Conservation (phyloP, 2,797 vertebrate species). For the Pogonophryne albipinna region DNA sequence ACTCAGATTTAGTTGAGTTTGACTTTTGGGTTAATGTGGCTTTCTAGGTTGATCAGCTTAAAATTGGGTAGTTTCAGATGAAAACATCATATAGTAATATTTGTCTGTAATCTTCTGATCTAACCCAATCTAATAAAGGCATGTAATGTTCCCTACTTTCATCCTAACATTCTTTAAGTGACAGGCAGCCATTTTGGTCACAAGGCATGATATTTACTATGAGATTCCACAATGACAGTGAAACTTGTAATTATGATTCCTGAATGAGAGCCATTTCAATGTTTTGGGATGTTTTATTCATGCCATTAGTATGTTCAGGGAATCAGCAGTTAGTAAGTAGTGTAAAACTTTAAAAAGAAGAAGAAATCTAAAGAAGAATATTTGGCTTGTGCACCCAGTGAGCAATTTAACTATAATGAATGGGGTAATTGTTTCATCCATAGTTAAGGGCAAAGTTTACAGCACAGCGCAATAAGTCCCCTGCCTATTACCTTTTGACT, state of each 20-base stretch:
- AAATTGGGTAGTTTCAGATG: not conserved
- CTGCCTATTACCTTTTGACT: slow-evolving; percentile 3
- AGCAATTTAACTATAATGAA: too few species aligned
- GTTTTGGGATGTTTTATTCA: not conserved
- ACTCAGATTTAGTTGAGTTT: not conserved
- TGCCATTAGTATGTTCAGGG: not conserved
- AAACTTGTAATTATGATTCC: not conserved
- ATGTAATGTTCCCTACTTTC: not conserved
- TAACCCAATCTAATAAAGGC: not conserved
- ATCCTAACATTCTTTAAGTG: not conserved
- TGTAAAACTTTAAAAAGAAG: too few species aligned
- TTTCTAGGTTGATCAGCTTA: not conserved
- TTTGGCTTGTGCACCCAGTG: too few species aligned
- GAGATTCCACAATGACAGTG: not conserved
- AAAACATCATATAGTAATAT: not conserved
- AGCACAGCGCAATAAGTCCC: not conserved
- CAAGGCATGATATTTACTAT: not conserved
- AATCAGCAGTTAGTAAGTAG: not conserved
- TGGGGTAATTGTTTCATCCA: not conserved
- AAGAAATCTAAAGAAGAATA: too few species aligned
- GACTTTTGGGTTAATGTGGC: not conserved
- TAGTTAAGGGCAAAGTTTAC: too few species aligned
- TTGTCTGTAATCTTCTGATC: not conserved
- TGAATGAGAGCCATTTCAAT: not conserved
- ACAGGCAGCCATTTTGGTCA: not conserved